These are phyloP conservation scores for Euclidia mi DNA, from an alignment of 2,888 invertebrate species.

Conservation along the genomic window DNA sequence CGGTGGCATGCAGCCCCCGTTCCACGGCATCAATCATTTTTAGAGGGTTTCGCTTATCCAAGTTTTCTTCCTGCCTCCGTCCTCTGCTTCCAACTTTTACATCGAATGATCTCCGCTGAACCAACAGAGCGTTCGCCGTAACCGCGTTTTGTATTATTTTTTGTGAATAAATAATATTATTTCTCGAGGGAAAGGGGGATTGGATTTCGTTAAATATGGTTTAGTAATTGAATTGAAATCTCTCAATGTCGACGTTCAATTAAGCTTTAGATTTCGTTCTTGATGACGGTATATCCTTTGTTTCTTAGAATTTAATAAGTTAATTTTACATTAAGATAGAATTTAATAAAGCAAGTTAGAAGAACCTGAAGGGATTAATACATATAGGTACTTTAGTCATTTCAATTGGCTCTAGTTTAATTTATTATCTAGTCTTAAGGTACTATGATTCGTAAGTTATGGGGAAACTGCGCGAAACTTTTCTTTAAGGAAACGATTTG, in stretches of 20 bases:
- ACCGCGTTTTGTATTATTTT: slow-evolving; percentile 89
- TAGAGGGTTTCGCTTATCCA: slow-evolving; percentile 90
- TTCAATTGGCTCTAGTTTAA: not conserved
- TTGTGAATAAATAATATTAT: slow-evolving; percentile 90
- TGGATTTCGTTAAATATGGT: slow-evolving; percentile 90
- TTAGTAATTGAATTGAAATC: slow-evolving; percentile 91
- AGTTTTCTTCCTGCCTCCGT: slow-evolving; percentile 86
- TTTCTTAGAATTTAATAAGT: slow-evolving; percentile 79
- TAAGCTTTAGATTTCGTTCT: slow-evolving; percentile 86
- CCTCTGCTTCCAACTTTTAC: slow-evolving; percentile 84
- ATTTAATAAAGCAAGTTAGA: slow-evolving; percentile 41
- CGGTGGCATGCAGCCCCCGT: slow-evolving; percentile 74
- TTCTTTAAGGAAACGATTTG: not conserved
- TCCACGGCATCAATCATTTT: slow-evolving; percentile 89
- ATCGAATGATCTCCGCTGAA: slow-evolving; percentile 88
- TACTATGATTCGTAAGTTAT: no score
- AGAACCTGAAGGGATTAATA: slow-evolving; percentile 1
- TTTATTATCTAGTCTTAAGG: no score
- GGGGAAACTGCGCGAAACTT: no score
- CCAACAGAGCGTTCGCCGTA: slow-evolving; percentile 86
- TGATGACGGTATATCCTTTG: slow-evolving; percentile 85
- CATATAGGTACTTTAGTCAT: not conserved
- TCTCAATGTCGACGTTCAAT: slow-evolving; percentile 90
- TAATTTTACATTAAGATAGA: slow-evolving; percentile 66
- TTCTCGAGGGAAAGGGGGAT: slow-evolving; percentile 88